Evolutionary conservation across 2,113 vertebrate genomes (phyloP), one percentile per base, ranked within the genome.

Genomic region (Clupea harengus): DNA sequence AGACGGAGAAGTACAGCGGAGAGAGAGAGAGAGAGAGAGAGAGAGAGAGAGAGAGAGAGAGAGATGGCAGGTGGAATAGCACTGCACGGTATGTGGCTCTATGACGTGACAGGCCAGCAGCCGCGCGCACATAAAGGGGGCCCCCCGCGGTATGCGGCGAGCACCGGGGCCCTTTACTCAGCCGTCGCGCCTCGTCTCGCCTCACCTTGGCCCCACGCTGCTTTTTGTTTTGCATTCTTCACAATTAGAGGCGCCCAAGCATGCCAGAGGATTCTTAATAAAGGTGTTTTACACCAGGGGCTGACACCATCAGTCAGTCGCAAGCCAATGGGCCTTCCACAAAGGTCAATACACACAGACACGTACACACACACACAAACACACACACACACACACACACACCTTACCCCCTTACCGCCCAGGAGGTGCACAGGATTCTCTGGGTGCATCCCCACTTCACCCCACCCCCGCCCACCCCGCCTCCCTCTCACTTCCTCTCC

Each of bases 221-320:
- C 67, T 9, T 28, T 9, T 28, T 75, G 67, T 75, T 94, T 95
- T 94, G 91, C 90, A 94, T 94, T 92, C 92, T 92, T 93, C 85
- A 88, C 93, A 91, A 94, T 94, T 93, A 94, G 88, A 92, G 89
- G 92, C 87, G 81, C 89, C 87, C 87, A 82, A 91, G 93, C 92
- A 93, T 93, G 91, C 89, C 85, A 9, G 85, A 88, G 89, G 89
- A 90, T 91, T 91, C 87, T 88, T 92, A 95, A 94, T 91, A 90
- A 90, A 94, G 93, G 92, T 91, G 92, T 94, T 93, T 92, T 92
- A 94, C 93, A 92, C 92, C 85, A 50, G 84, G 88, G 86, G 87
- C 90, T 92, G 92, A 94, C 93, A 93, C 89, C 89, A 92, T 92
- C 92, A 93, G 90, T 93, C 92, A 95, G 87, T 89, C 89, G 39